Percentiles rank a stretch among this genome's conserved stretches.
phyloP scores from a whole-genome alignment of 92 coral and sea anemone genomes.

The Parazoanthus darwini region DNA sequence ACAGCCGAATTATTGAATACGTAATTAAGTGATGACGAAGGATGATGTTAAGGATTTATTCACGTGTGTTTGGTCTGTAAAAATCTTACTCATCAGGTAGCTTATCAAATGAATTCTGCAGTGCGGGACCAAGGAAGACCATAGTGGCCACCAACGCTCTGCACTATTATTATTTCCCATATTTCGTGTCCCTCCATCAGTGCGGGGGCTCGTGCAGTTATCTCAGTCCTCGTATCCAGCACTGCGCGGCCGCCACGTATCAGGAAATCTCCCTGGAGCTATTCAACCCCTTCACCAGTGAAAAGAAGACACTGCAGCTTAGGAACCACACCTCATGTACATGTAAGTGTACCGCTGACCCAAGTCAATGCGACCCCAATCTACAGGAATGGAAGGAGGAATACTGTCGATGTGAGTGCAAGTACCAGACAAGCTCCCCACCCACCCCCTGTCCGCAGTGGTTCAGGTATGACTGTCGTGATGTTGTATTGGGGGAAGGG shows the following conservation, averaged over 20 bases:
- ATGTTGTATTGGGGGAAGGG: not conserved
- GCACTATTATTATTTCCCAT: constrained; percentile 9
- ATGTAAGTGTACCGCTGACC: constrained; percentile 19
- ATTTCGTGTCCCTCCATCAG: constrained; percentile 12
- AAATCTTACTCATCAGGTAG: not conserved
- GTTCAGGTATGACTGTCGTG: constrained; percentile 1
- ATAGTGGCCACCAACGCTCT: constrained; percentile 22
- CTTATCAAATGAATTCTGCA: constrained; percentile 12
- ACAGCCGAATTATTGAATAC: too few relatives aligned
- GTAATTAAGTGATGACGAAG: too few relatives aligned
- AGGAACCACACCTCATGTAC: constrained; percentile 19
- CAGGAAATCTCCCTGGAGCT: constrained; percentile 2
- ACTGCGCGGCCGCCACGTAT: constrained; percentile 3
- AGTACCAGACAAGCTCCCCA: constrained; percentile 6
- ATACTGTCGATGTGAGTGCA: constrained; percentile 17
- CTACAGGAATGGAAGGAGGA: constrained; percentile 21
- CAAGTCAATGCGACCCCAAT: constrained; percentile 9
- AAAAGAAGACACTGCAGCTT: not conserved
- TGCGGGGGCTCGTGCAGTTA: constrained; percentile 11
- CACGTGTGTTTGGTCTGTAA: too few relatives aligned
- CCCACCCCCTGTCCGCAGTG: constrained; percentile 9
- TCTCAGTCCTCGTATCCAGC: constrained; percentile 14
- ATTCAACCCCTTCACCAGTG: not conserved
- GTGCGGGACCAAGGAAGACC: constrained; percentile 21
- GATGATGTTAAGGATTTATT: too few relatives aligned